Evolutionary conservation across 2,888 invertebrate species (phyloP), one percentile per base, ranked within the genome.

Genomic region (Coremacera marginata): DNA sequence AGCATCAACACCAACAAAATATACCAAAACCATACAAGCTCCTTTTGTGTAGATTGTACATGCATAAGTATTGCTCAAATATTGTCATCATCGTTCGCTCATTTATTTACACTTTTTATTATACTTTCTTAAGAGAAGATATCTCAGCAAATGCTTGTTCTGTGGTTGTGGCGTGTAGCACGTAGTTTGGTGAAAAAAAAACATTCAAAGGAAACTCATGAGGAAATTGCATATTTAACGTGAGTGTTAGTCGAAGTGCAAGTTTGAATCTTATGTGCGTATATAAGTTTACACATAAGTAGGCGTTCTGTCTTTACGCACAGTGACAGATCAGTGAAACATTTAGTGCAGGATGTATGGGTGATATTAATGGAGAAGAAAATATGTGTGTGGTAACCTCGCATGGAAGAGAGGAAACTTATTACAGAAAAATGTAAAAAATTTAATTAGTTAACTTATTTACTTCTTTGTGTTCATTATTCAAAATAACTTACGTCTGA

Each of bases 71-170:
- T 27, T 27, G 16, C 51, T 34, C 55, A 19, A 60, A 60, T 67
- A 34, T 44, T 34, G 67, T 44, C 62, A 34, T 65, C 65, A 34
- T 84, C 55, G 70, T 63, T n/a, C 44, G 60, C 51, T 77, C 82
- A 85, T 84, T 84, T 86, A 84, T 84, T 83, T 85, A 81, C 77
- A 81, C 80, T 80, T 81, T 80, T 79, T 82, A 84, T 85, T 82
- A 77, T 80, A 81, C 78, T 76, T 79, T 80, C 79, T 79, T n/a
- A 80, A 80, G 37, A 37, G 8, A 37, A 7, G 19, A 52, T 70
- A 65, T 63, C 22, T 31, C 16, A 19, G 49, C 5, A 3, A 16
- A 31, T n/a, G 16, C 34, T 65, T 16, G 63, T 63, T 1, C 44
- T 25, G 34, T 27, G 73, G 77, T 70, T 51, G 52, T 60, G 11